Evolutionary conservation across 2,113 vertebrate species (phyloP).

Genomic region (Clarias magur): DNA sequence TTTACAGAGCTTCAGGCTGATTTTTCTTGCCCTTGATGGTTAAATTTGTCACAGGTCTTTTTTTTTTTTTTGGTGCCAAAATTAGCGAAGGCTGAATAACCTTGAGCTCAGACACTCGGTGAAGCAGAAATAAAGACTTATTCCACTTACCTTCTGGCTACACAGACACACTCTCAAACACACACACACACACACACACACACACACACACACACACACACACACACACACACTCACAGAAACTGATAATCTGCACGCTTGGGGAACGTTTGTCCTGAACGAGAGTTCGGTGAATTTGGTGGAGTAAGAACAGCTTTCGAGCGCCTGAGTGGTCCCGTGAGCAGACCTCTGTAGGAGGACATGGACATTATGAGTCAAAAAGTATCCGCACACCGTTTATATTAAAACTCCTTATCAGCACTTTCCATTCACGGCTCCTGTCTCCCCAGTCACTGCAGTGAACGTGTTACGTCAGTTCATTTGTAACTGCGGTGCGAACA

Average conservation of each 20-base stretch:
- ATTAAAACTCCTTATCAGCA: too few species aligned
- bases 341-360: background rate
- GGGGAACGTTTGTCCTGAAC: background rate
- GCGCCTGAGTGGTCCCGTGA: background rate
- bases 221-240: too few species aligned
- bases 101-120: constrained; percentile 7
- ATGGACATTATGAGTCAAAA: background rate
- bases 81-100: constrained; percentile 16
- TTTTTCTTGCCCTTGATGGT: constrained; percentile 6
- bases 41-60: background rate
- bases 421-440: too few species aligned
- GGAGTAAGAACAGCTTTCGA: background rate
- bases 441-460: too few species aligned
- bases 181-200: too few species aligned
- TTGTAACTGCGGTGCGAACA: too few species aligned
- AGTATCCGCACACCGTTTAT: background rate
- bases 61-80: background rate
- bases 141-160: background rate
- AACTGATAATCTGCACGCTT: background rate
- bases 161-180: background rate
- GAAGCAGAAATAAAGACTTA: background rate
- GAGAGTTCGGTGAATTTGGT: background rate
- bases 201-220: background rate
- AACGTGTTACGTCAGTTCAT: too few species aligned
- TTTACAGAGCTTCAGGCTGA: background rate